Percentiles rank a stretch among this genome's conserved stretches.
phyloP scores from a whole-genome alignment of 2,888 invertebrate genomes.

The Syrphus vitripennis region DNA sequence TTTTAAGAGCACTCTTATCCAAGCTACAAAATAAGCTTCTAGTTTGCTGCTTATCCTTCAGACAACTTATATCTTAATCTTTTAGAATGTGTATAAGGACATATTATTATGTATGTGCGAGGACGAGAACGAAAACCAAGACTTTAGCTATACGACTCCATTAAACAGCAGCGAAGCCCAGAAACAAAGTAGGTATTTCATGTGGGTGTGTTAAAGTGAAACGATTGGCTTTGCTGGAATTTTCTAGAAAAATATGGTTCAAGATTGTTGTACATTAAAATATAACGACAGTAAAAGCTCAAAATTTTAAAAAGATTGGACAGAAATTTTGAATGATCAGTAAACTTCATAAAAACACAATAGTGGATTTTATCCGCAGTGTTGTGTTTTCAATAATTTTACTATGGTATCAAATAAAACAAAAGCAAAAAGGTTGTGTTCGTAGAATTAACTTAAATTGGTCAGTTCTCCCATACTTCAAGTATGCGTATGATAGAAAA shows the following conservation, averaged over 20 bases:
- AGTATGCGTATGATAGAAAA: no score
- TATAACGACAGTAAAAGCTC: neutral
- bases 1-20: slow-evolving; percentile 30
- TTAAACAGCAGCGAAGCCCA: neutral
- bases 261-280: neutral
- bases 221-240: slow-evolving; percentile 42
- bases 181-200: neutral
- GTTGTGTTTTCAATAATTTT: no score
- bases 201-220: neutral
- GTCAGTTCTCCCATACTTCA: no score
- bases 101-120: no score
- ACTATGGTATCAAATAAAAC: no score
- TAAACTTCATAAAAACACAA: no score
- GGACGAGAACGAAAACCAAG: neutral
- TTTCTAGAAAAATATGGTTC: slow-evolving; percentile 30
- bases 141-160: neutral
- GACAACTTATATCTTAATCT: slow-evolving; percentile 53
- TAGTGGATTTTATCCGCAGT: no score
- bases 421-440: no score
- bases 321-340: no score
- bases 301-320: neutral
- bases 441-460: no score
- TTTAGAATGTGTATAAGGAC: slow-evolving; percentile 32
- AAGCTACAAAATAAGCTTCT: slow-evolving; percentile 63
- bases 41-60: slow-evolving; percentile 67